Evolutionary conservation across 2,888 invertebrate species (phyloP).

Genomic region (Aphrophora alni): DNA sequence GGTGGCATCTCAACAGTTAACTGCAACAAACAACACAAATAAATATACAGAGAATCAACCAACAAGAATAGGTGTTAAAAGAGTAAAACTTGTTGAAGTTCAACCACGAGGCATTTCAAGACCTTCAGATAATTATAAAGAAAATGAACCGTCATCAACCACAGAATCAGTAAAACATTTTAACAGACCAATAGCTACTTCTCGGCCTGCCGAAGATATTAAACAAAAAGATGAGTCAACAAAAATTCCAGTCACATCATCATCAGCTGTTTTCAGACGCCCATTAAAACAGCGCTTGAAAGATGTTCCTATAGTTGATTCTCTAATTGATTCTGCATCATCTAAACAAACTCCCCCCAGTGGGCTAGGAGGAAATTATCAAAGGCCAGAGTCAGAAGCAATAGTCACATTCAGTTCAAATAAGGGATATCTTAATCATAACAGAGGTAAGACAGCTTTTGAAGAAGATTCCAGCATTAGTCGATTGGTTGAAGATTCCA

Average conservation of each 20-base stretch:
- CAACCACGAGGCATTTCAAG: not conserved
- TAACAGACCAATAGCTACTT: not conserved
- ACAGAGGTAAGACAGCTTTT: slow-evolving; percentile 15
- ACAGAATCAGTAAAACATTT: not conserved
- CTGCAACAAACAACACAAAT: not conserved
- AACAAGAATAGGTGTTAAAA: not conserved
- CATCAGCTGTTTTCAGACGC: not conserved
- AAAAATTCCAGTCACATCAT: not conserved
- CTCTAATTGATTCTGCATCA: not conserved
- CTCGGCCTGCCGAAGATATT: not conserved
- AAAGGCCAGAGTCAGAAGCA: slow-evolving; percentile 16
- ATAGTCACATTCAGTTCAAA: slow-evolving; percentile 18
- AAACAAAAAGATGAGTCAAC: not conserved
- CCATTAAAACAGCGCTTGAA: not conserved
- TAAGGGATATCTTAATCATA: slow-evolving; percentile 9
- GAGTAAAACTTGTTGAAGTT: not conserved
- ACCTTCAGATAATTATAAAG: not conserved
- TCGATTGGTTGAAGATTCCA: slow-evolving; percentile 10
- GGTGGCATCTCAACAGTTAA: not conserved
- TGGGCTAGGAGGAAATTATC: slow-evolving; percentile 4
- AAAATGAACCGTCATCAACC: not conserved
- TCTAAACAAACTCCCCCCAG: not conserved
- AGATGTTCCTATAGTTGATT: not conserved
- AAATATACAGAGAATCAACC: not conserved
- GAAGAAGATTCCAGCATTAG: slow-evolving; percentile 20